Evolutionary conservation across 2,113 vertebrate species (phyloP), one percentile per base, ranked within the genome.

Genomic region (Meriones unguiculatus): DNA sequence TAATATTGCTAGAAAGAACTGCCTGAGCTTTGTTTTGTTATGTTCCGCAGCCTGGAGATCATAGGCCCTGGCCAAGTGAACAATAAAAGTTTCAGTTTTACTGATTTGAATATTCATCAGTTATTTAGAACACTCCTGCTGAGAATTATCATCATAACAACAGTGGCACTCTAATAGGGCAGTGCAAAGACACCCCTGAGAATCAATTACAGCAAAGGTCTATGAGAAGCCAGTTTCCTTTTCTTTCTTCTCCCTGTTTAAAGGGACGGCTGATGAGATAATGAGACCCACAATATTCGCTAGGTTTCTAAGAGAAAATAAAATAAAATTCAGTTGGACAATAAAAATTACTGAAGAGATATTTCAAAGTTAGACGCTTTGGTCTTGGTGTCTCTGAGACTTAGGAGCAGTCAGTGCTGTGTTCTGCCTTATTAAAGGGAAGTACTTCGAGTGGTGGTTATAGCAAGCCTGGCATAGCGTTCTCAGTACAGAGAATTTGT

Each of bases 41-140:
- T 75, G 20, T 96, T 82, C 11, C 67, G 28, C 17, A 95, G 9
- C 70, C 94, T 96, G 93, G 77, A 95, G 92, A 82, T 98, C 50
- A 28, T 90, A 65, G 15, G 57, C 20, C 82, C 12, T 76, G 89
- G 62, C 65, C 28, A 82, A 93, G 95, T 98, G 89, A 94, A 90
- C 8, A 96, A 62, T 46, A 94, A 97, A 97, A 97, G 72, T 96
- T 88, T 35, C 11, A 75, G 93, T 95, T 96, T 95, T 95, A 32
- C 54, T 97, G 46, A 46, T 97, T 98, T 95, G 97, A 1, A 1
- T 98, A 95, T 97, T 97, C 97, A 97, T 98, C 90, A 82, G 93
- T 97, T 98, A 97, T 97, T 98, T 98, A 97, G 95, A 96, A 59
- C 38, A 96, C 84, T 90, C 92, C 52, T 97, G 93, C 57, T 96